phyloP scores from a whole-genome alignment of 2,888 invertebrate species.

The Rhorus exstirpatorius region DNA sequence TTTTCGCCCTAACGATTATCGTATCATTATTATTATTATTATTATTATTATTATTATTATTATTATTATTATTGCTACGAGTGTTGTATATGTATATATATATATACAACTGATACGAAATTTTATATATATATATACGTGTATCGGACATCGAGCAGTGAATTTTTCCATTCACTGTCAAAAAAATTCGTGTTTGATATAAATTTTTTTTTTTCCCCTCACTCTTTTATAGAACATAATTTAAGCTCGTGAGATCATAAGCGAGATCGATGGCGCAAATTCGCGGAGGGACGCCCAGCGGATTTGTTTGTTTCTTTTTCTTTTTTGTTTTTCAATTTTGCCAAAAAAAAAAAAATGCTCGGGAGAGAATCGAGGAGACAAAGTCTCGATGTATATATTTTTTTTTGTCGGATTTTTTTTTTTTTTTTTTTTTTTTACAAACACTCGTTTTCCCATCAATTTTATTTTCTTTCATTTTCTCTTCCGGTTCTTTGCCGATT shows the following conservation, averaged over 20 bases:
- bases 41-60: constrained; percentile 67
- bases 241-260: constrained; percentile 50
- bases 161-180: constrained; percentile 43
- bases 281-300: constrained; percentile 2
- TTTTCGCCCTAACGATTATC: constrained; percentile 64
- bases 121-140: constrained; percentile 34
- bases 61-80: constrained; percentile 65
- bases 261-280: constrained; percentile 40
- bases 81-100: constrained; percentile 59
- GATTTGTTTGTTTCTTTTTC: not conserved
- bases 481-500: constrained; percentile 20
- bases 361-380: constrained; percentile 17
- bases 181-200: constrained; percentile 5
- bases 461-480: constrained; percentile 17
- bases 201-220: constrained; percentile 28
- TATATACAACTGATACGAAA: constrained; percentile 11
- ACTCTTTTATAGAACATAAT: constrained; percentile 49
- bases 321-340: not conserved
- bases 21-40: constrained; percentile 46
- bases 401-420: too few species aligned
- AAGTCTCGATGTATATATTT: constrained; percentile 15
- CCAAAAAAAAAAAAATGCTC: not conserved
- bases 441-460: constrained; percentile 18
- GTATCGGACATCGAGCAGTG: constrained; percentile 25
- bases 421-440: constrained; percentile 17